Evolutionary conservation across 2,113 vertebrate genomes (phyloP).

Genomic region (Mormyrus iriodes): DNA sequence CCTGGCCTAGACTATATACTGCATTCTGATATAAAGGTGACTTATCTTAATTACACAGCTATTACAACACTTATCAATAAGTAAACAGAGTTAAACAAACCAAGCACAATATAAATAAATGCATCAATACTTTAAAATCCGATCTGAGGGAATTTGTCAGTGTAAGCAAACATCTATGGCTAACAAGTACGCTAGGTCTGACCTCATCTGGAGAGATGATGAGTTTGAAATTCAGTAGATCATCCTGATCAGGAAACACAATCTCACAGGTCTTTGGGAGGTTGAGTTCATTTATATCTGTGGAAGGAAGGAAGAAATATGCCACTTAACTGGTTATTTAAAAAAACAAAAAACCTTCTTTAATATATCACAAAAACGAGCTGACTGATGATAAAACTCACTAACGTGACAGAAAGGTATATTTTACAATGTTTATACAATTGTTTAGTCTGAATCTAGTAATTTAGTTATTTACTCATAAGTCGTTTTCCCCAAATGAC

Average conservation of each 20-base stretch:
- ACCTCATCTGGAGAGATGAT: conserved; percentile 94
- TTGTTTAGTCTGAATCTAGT: not conserved
- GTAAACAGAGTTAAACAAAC: not conserved
- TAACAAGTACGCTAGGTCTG: conserved; percentile 19
- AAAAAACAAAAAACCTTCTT: not conserved
- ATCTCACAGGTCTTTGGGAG: conserved; percentile 94
- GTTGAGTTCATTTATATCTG: conserved; percentile 93
- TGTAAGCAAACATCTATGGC: not conserved
- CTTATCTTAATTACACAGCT: not conserved
- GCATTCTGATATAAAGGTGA: not conserved
- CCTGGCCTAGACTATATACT: not conserved
- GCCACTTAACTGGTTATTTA: not conserved
- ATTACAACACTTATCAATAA: no score
- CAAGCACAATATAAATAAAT: not conserved
- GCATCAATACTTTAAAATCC: not conserved
- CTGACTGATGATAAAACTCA: not conserved
- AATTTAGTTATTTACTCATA: not conserved
- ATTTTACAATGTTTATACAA: not conserved
- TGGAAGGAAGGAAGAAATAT: not conserved
- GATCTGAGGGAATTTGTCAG: not conserved
- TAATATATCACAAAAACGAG: not conserved
- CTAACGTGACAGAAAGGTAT: not conserved
- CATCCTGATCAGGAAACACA: conserved; percentile 86
- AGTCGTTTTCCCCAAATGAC: not conserved
- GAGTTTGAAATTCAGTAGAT: conserved; percentile 92